These are phyloP conservation scores for Oxystoma pomonae DNA, from an alignment of 2,888 invertebrate species.

Conservation along the genomic window DNA sequence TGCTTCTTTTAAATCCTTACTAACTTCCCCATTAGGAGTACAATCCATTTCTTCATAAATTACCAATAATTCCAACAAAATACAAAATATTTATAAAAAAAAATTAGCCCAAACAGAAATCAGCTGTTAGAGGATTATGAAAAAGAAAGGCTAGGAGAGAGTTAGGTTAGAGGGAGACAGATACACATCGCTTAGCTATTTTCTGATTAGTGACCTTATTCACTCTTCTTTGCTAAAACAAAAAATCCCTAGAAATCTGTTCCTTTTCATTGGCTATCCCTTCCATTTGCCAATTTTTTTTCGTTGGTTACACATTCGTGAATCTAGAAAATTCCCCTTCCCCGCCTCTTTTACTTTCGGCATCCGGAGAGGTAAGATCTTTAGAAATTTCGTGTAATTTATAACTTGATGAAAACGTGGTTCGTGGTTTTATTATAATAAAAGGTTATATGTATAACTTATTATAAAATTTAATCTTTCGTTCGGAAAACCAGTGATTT, in stretches of 20 bases:
- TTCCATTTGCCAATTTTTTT: background rate
- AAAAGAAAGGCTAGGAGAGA: no score
- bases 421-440: background rate
- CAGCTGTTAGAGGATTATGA: no score
- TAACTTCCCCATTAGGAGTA: no score
- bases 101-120: no score
- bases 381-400: background rate
- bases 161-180: no score
- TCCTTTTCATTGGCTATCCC: background rate
- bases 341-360: background rate
- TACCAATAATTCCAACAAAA: no score
- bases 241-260: background rate
- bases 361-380: background rate
- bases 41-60: no score
- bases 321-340: background rate
- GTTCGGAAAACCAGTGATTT: background rate
- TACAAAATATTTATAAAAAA: no score
- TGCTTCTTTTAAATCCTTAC: no score
- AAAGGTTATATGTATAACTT: background rate
- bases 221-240: no score
- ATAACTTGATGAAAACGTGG: background rate
- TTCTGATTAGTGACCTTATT: no score
- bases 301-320: background rate
- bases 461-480: background rate
- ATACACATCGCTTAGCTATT: no score